Conservation (phyloP, 2,113 vertebrate genomes). For the Dicentrarchus labrax region DNA sequence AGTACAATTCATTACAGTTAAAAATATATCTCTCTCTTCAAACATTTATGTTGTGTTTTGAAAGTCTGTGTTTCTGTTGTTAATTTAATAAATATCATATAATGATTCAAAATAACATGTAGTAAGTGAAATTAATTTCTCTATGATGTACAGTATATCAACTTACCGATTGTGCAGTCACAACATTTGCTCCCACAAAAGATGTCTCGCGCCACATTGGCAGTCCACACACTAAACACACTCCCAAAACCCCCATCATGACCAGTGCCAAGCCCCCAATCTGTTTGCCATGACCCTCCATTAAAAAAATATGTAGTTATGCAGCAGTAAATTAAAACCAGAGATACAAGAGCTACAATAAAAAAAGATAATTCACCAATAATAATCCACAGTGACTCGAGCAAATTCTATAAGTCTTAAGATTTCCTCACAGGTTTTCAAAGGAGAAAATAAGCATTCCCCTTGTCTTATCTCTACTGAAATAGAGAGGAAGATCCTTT, state of each 20-base stretch:
- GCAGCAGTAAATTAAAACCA: not conserved
- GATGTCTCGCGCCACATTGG: conserved; percentile 59
- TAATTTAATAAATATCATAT: not conserved
- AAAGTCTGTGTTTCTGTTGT: not conserved
- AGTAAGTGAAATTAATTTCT: not conserved
- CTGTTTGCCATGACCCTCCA: conserved; percentile 33
- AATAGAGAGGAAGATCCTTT: not conserved
- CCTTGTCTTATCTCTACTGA: not conserved
- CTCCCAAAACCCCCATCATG: conserved; percentile 47
- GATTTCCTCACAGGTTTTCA: not conserved
- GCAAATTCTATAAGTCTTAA: not conserved
- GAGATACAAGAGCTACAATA: not conserved
- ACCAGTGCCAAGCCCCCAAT: conserved; percentile 40
- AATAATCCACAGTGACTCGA: not conserved
- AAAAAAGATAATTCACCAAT: not conserved
- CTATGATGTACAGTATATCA: not conserved
- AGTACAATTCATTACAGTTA: too few species aligned
- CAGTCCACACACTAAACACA: conserved; percentile 49
- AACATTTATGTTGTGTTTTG: not conserved
- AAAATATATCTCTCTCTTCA: too few species aligned
- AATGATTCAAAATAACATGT: too few species aligned
- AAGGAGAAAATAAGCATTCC: not conserved
- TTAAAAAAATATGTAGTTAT: not conserved
- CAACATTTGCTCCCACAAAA: conserved; percentile 58
- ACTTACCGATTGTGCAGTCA: conserved; percentile 58